These are phyloP conservation scores for Trematocara zebra DNA, from an alignment of 2,113 vertebrate genomes.

Conservation along the genomic window DNA sequence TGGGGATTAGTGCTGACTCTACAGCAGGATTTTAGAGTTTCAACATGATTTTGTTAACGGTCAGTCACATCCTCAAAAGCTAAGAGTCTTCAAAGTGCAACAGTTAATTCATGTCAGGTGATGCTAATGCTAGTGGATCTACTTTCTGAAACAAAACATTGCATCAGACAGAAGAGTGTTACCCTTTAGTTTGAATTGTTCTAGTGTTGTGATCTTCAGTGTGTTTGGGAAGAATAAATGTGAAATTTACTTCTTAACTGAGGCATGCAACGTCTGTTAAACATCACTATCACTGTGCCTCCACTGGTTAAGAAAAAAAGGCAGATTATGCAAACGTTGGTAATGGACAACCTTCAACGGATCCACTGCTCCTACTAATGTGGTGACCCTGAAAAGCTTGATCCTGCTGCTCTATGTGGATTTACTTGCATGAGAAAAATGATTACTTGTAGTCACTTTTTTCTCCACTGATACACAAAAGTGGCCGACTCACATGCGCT, in stretches of 20 bases:
- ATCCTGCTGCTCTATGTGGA: not conserved
- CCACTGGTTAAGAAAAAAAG: conserved; percentile 32
- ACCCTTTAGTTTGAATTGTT: not conserved
- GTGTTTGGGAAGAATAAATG: conserved; percentile 22
- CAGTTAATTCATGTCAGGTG: not conserved
- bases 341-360: conserved; percentile 29
- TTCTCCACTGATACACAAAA: not conserved
- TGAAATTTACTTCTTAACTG: not conserved
- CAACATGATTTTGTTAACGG: not conserved
- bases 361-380: not conserved
- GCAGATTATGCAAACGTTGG: conserved; percentile 22
- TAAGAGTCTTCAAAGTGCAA: not conserved
- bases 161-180: not conserved
- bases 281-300: conserved; percentile 35
- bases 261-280: not conserved
- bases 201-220: conserved; percentile 23
- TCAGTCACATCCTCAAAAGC: not conserved
- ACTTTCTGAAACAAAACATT: not conserved
- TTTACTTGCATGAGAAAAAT: not conserved
- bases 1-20: not conserved
- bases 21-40: not conserved
- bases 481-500: not conserved
- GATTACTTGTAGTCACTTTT: not conserved
- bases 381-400: not conserved
- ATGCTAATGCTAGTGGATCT: not conserved